Evolutionary conservation across 2,113 vertebrate species (phyloP), one percentile per base, ranked within the genome.

Genomic region (Aptenodytes patagonicus): DNA sequence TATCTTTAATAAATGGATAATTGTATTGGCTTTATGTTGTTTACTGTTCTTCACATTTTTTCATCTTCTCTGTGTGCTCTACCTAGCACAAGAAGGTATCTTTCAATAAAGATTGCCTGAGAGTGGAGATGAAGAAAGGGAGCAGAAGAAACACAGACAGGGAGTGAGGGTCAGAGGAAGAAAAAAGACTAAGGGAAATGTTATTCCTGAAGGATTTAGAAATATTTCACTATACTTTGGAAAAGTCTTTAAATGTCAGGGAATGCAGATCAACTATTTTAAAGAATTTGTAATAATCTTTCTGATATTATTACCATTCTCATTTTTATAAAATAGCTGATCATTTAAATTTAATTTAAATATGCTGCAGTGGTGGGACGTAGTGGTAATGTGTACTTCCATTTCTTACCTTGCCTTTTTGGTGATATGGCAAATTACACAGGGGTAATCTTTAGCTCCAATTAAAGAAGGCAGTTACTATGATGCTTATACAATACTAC

Each of bases 1-100:
- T 93, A 85, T 77, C 73, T 93, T 91, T 91, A 91, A 91, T 88
- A 95, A 97, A 96, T 86, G 40, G 83, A 84, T 95, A 95, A 95
- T 87, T 92, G 82, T 87, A 72, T 73, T 69, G 75, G 78, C 42
- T 94, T 96, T 96, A 86, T 85, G 42, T 83, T 95, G 71, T 95
- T 96, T 93, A 94, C 71, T 90, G 38, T 90, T 93, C 77, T 80
- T 90, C 78, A 36, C 15, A 32, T 66, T 84, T 96, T 93, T 91
- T 95, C 91, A 94, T 91, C 86, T 94, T 92, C 83, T 81, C 52
- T 94, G 58, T 91, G 66, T 78, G 81, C 31, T 77, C 66, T 83
- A 70, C 54, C 29, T 49, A 60, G 75, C 73, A 86, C 49, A 93
- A 91, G 66, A 83, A 93, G n/a, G 29, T 88, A 89, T 76, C 58